A percentile compares a stretch with the other conserved stretches of the same genome.
These are phyloP conservation scores for Ellobium chinense DNA, from an alignment of 2,888 invertebrate species.

Conservation along the genomic window DNA sequence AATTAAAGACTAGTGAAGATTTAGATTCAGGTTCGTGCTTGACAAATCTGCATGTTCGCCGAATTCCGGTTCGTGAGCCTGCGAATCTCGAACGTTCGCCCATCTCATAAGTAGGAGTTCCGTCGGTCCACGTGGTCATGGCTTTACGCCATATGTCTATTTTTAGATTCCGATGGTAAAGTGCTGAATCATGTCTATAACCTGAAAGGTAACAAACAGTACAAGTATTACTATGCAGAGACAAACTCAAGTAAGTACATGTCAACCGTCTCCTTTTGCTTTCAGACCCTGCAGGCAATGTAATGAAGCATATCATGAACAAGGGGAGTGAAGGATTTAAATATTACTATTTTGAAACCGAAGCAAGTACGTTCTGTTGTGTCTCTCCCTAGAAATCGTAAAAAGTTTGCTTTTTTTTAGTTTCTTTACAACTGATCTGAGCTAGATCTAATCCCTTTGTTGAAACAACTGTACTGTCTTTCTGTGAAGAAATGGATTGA, in stretches of 20 bases:
- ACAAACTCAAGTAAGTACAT: constrained; percentile 63
- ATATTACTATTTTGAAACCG: constrained; percentile 43
- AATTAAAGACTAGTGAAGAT: too few relatives aligned
- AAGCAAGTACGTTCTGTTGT: constrained; percentile 20
- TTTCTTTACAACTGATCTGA: too few relatives aligned
- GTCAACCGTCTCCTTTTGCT: constrained; percentile 1
- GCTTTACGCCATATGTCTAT: background rate
- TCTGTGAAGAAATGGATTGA: too few relatives aligned
- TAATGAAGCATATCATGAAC: constrained; percentile 41
- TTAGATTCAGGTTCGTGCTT: too few relatives aligned
- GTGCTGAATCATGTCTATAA: constrained; percentile 83
- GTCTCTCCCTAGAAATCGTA: background rate
- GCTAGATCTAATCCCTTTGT: too few relatives aligned
- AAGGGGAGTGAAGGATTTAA: constrained; percentile 38
- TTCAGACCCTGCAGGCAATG: constrained; percentile 43
- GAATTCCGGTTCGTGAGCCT: too few relatives aligned
- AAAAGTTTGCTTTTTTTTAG: background rate
- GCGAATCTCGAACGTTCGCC: too few relatives aligned
- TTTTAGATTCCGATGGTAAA: constrained; percentile 75
- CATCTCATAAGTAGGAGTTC: too few relatives aligned
- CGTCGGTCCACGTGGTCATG: too few relatives aligned
- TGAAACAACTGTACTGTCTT: too few relatives aligned
- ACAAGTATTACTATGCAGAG: constrained; percentile 82
- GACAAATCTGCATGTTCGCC: too few relatives aligned
- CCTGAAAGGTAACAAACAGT: constrained; percentile 82